phyloP scores from a whole-genome alignment of 2,113 vertebrate species.

The Oncorhynchus clarkii region DNA sequence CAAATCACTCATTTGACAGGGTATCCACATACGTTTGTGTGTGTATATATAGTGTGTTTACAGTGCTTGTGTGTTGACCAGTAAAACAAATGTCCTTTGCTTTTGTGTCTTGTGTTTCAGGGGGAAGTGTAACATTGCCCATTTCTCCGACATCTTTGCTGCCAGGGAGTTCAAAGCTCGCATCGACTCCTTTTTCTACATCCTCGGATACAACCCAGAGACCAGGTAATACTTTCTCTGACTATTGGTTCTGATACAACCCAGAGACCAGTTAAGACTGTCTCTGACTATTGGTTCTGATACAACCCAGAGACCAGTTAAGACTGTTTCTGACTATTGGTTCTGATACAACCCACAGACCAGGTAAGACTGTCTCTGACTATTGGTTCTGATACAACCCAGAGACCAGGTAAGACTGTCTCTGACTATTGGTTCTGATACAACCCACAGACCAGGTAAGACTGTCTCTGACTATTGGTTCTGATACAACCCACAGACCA shows the following conservation, averaged over 20 bases:
- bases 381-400: conserved; percentile 83
- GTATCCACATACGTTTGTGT: too few relatives aligned
- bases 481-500: conserved; percentile 97
- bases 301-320: too few relatives aligned
- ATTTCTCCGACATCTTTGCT: conserved; percentile 99
- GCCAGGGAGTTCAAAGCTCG: conserved; percentile 98
- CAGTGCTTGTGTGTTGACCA: too few relatives aligned
- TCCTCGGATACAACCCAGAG: conserved; percentile 98
- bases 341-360: too few relatives aligned
- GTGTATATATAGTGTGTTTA: too few relatives aligned
- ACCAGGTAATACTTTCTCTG: conserved; percentile 84
- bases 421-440: conserved; percentile 67
- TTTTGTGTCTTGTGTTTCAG: conserved; percentile 70
- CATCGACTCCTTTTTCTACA: conserved; percentile 99
- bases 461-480: too few relatives aligned
- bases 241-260: conserved; percentile 25
- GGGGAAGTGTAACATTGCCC: conserved; percentile 98
- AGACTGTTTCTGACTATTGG: too few relatives aligned
- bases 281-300: too few relatives aligned
- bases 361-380: too few relatives aligned
- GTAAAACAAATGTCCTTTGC: too few relatives aligned
- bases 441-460: conserved; percentile 89
- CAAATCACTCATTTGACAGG: too few relatives aligned
- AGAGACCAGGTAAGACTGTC: conserved; percentile 77
- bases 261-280: too few relatives aligned